phyloP scores from a whole-genome alignment of 2,888 invertebrate genomes.

The Acrocyrtus sp. region DNA sequence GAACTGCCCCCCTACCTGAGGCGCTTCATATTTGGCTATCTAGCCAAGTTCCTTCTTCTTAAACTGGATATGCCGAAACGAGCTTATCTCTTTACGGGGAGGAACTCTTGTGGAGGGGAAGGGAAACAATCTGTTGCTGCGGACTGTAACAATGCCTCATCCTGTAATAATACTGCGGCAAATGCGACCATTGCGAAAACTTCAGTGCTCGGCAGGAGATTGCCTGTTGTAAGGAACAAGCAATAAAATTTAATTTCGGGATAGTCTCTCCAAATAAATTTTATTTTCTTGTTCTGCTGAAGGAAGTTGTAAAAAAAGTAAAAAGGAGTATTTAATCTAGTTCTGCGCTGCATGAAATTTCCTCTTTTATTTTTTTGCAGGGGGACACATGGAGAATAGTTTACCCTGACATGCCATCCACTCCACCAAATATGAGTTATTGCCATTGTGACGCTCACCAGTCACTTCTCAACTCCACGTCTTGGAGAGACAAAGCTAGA shows the following conservation, averaged over 20 bases:
- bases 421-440: slow-evolving; percentile 47
- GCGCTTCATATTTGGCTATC: slow-evolving; percentile 67
- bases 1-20: slow-evolving; percentile 66
- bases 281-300: no score
- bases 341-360: background rate
- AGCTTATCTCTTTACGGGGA: slow-evolving; percentile 22
- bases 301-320: no score
- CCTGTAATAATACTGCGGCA: no score
- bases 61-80: slow-evolving; percentile 63
- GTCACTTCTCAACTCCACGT: slow-evolving; percentile 16
- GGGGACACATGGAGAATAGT: slow-evolving; percentile 59
- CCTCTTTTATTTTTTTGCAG: slow-evolving; percentile 35
- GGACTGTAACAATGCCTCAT: slow-evolving; percentile 1
- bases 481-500: slow-evolving; percentile 41
- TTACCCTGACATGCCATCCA: slow-evolving; percentile 56
- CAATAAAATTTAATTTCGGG: no score
- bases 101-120: background rate
- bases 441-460: slow-evolving; percentile 44
- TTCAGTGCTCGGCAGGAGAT: slow-evolving; percentile 21
- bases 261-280: no score
- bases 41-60: slow-evolving; percentile 66
- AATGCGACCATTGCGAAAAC: slow-evolving; percentile 1
- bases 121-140: slow-evolving; percentile 4
- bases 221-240: slow-evolving; percentile 28
- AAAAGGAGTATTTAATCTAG: no score